Evolutionary conservation across 2,888 invertebrate genomes (phyloP), one percentile per base, ranked within the genome.

Genomic region (Clostera curtula): DNA sequence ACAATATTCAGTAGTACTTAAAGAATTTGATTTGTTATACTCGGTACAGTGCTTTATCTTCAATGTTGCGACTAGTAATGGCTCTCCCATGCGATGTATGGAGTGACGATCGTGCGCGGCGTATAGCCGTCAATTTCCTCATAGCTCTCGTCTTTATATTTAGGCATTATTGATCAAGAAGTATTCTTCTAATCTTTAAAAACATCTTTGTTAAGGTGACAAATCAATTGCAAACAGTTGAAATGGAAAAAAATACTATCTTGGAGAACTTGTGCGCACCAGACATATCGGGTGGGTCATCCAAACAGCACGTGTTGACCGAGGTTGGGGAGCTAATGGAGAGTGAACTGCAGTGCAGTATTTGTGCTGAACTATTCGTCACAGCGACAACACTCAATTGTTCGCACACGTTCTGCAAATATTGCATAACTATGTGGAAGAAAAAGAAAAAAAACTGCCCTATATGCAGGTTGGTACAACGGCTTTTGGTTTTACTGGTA

Each of bases 321-420:
- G 75, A 85, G 48, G 79, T 87, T 3, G 75, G 86, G 8, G 75
- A 87, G 39, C 77, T 88, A 8, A 82, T 90, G 84, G 88, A 92
- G 49, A 85, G 85, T 44, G 92, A 93, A 55, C 70, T 93, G 12
- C 89, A 90, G 45, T 93, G 93, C 60, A 88, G 88, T 37, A 89
- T 93, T 28, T 93, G 93, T 53, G 88, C 88, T 11, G 93, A 93
- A 61, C 71, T 93, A 5, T 91, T 92, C 57, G 84, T 93, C 1
- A 77, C 86, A 57, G 88, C 93, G 0, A 87, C 86, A 3, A 89
- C 90, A 0, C 69, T 93, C 7, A 88, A 86, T 57, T 93, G 93
- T 60, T 88, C 89, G 0, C 93, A 93, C 51, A 89, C 90, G 0
- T 93, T 90, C 56, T 93, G 93, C 57, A 83, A 85, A 34, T 82